phyloP scores from a whole-genome alignment of 2,797 vertebrate species.

The Crenichthys baileyi region DNA sequence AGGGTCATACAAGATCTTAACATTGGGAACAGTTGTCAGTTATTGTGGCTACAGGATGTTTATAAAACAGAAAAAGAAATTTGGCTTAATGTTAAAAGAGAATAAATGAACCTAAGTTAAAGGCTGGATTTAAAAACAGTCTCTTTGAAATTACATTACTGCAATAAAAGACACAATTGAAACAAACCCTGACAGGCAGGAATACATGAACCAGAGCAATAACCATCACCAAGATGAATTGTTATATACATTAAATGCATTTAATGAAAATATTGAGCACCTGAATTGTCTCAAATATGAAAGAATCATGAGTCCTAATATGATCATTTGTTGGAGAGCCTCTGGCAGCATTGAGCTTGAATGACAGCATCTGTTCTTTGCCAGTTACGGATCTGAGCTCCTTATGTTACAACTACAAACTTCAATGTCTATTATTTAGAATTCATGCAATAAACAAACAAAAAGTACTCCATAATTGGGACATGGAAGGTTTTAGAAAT shows the following conservation, averaged over 20 bases:
- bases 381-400: neutral
- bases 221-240: neutral
- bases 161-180: neutral
- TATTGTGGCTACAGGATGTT: too few species aligned
- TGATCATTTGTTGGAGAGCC: neutral
- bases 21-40: neutral
- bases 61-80: too few species aligned
- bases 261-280: neutral
- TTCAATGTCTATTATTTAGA: neutral
- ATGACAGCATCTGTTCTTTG: neutral
- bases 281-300: neutral
- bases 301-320: neutral
- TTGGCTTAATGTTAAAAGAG: neutral
- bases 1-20: neutral
- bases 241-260: neutral
- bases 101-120: neutral
- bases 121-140: neutral
- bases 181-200: neutral
- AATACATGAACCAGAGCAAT: neutral
- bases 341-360: constrained; percentile 1
- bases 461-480: neutral
- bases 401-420: neutral
- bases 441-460: neutral
- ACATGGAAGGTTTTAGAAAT: neutral
- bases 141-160: neutral